Base-by-base conservation (phyloP, 1,140 invertebrate species). In the Anoplolepis gracilipes region DNA sequence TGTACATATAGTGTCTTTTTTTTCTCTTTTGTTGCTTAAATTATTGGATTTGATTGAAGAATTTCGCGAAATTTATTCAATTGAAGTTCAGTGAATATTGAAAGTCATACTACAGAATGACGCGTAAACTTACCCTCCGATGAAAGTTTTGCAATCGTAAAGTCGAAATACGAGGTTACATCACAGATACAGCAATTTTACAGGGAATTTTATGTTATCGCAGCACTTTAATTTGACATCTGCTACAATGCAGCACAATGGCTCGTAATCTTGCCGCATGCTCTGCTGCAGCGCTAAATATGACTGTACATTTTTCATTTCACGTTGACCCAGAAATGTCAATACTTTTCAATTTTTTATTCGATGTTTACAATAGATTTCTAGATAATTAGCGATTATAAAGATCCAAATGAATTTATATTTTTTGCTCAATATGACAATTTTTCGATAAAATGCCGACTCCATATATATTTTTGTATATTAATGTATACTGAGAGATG, bases 161-260 rank as follows among this genome's bases (percentile, higher is more conserved):
- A 65, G 65, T 78, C 76, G 64, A 72, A 81, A 72, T 16, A 28
- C 53, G 39, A 33, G 42, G 67, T 73, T 72, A 82, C 53, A 42
- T 57, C 0, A 39, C 53, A 69, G 42, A 46, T 73, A 69, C 55
- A 36, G 28, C 53, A 73, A 73, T 72, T 10, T 46, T 59, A 46
- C 22, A n/a, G 53, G 30, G 36, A 36, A 82, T 82, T 33, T 36
- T 53, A 46, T 19, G 53, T 72, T 42, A 72, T 72, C 36, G 78
- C 53, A 7, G 11, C 36, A 53, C 65, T 70, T 70, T 81, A 81
- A 81, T 81, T 81, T 81, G 53, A 81, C 57, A 81, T 81, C 64
- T 69, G 30, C 76, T 79, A 79, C 62, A 46, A 64, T 77, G 65
- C 42, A 30, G n/a, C 36, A 79, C 77, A 79, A 78, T 65, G 59